Conservation (phyloP, 2,113 vertebrate species). For the Lethenteron camtschaticum region DNA sequence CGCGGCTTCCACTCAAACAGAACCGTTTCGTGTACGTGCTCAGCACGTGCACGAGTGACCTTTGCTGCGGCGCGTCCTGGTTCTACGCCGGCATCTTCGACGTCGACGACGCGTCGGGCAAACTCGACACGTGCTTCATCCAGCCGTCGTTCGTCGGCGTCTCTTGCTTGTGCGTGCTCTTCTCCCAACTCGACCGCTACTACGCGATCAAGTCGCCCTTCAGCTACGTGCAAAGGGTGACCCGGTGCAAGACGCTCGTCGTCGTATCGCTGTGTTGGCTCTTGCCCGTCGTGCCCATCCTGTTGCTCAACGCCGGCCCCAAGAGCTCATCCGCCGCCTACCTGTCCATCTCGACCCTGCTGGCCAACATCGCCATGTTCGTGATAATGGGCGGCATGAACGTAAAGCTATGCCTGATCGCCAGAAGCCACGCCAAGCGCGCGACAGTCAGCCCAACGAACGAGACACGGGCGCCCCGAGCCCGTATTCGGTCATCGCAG, state of each 20-base stretch:
- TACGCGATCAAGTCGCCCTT: slow-evolving; percentile 4
- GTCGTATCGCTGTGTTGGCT: not conserved
- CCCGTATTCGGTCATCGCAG: not conserved
- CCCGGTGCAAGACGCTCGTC: not conserved
- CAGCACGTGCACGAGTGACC: not conserved
- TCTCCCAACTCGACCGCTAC: not conserved
- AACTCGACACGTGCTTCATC: slow-evolving; percentile 3
- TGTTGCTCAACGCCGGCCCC: not conserved
- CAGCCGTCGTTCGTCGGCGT: not conserved
- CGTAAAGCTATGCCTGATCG: not conserved
- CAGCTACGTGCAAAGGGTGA: not conserved
- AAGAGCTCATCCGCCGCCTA: not conserved
- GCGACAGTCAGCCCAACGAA: too few species aligned
- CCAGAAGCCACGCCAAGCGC: not conserved
- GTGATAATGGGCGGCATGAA: not conserved
- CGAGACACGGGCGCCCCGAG: not conserved
- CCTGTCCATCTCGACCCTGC: not conserved
- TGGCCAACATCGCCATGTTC: not conserved
- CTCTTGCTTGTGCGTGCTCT: not conserved
- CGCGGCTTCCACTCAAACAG: not conserved
- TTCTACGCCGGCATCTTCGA: slow-evolving; percentile 4
- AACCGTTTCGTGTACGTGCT: slow-evolving; percentile 1
- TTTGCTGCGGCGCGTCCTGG: not conserved
- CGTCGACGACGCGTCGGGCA: not conserved
- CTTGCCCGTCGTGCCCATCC: not conserved